phyloP scores from a whole-genome alignment of 2,113 vertebrate genomes.

The Bujurquina vittata region DNA sequence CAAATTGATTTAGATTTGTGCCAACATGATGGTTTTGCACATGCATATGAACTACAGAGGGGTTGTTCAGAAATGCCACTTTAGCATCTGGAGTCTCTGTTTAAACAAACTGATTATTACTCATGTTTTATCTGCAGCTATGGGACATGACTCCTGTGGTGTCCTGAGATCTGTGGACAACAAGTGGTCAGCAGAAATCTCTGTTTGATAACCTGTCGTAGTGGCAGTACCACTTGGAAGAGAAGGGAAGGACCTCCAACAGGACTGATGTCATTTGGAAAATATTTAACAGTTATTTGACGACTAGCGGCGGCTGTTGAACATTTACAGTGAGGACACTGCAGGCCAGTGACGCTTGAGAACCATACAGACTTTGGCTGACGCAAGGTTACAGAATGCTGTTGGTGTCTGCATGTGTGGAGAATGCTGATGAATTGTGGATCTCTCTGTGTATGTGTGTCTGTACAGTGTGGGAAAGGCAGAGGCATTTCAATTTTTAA shows the following conservation, averaged over 20 bases:
- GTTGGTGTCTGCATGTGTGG: slow-evolving; percentile 17
- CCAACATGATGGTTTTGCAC: not conserved
- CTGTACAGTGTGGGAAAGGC: not conserved
- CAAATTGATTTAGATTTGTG: not conserved
- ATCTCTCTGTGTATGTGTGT: not conserved
- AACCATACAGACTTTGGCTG: not conserved
- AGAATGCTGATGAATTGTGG: not conserved
- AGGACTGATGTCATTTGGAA: slow-evolving; percentile 22
- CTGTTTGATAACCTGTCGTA: slow-evolving; percentile 1
- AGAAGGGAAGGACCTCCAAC: not conserved
- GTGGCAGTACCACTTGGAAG: not conserved
- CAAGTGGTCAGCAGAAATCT: slow-evolving; percentile 36
- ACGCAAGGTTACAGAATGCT: not conserved
- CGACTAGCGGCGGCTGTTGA: slow-evolving; percentile 9
- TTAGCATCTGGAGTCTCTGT: not conserved
- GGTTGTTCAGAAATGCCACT: not conserved
- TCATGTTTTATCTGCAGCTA: slow-evolving; percentile 80
- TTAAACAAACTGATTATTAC: not conserved
- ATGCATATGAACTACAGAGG: not conserved
- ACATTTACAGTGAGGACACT: slow-evolving; percentile 8
- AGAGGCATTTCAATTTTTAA: slow-evolving; percentile 20
- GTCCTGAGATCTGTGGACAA: slow-evolving; percentile 82
- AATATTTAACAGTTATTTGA: slow-evolving; percentile 43
- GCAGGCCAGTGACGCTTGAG: slow-evolving; percentile 32
- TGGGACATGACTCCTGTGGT: slow-evolving; percentile 99